A percentile compares a stretch with the other conserved stretches of the same genome.
Evolutionary conservation across 2,797 vertebrate species (phyloP).

Genomic region (Spea hammondii): DNA sequence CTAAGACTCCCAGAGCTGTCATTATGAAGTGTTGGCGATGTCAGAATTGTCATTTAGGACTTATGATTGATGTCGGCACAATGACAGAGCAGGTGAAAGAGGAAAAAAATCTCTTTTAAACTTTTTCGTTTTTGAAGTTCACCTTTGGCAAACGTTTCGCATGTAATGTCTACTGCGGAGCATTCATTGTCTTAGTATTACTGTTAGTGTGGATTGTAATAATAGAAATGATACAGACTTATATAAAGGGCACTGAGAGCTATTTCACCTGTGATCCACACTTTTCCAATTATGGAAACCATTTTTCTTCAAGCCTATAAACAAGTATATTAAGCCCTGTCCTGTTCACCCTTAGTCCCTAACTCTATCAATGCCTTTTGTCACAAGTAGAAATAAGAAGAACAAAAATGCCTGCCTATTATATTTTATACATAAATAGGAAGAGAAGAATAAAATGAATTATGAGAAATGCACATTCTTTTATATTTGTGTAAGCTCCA

Average conservation of each 20-base stretch:
- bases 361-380: no score
- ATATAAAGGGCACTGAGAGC: slow-evolving; percentile 8
- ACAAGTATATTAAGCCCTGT: not conserved
- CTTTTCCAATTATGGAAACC: slow-evolving; percentile 26
- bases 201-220: not conserved
- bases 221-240: slow-evolving; percentile 6
- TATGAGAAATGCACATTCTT: no score
- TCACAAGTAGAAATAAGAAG: no score
- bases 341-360: no score
- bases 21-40: slow-evolving; percentile 23
- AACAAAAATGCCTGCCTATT: no score
- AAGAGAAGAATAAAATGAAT: no score
- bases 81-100: slow-evolving; percentile 21
- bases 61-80: slow-evolving; percentile 34
- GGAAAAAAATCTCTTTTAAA: slow-evolving; percentile 25
- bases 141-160: slow-evolving; percentile 32
- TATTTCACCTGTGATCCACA: slow-evolving; percentile 33
- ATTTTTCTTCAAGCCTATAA: slow-evolving; percentile 12
- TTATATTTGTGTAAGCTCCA: no score
- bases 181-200: slow-evolving; percentile 24
- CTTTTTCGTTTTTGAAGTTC: slow-evolving; percentile 23
- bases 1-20: slow-evolving; percentile 1
- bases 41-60: slow-evolving; percentile 27
- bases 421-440: no score
- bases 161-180: slow-evolving; percentile 26